A percentile compares a stretch with the other conserved stretches of the same genome.
Conservation (phyloP, 2,113 vertebrate species). For the Myrmophylax atrothorax region DNA sequence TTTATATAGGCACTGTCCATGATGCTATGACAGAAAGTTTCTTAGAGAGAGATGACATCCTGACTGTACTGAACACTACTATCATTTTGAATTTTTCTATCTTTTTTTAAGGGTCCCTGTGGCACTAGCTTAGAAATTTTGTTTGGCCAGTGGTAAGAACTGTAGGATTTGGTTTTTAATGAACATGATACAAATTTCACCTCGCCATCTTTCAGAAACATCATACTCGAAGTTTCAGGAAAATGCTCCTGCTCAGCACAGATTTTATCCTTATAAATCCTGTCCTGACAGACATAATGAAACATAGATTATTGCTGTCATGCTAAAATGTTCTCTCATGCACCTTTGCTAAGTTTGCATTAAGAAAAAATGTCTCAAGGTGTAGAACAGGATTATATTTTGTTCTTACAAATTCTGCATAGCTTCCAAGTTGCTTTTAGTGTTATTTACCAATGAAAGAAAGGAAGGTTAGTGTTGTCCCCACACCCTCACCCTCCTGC, state of each 20-base stretch:
- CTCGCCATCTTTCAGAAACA: background rate
- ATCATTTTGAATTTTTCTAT: background rate
- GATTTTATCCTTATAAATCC: background rate
- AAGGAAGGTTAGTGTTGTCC: background rate
- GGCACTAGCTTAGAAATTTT: background rate
- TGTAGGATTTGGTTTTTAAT: background rate
- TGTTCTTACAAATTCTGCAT: background rate
- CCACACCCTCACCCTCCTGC: background rate
- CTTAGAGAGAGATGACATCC: background rate
- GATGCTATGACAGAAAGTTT: background rate
- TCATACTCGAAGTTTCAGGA: background rate
- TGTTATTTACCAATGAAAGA: background rate
- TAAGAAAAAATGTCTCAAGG: background rate
- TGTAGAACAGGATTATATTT: background rate
- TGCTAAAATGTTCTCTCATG: background rate
- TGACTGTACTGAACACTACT: background rate
- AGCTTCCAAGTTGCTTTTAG: background rate
- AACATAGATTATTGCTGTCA: background rate
- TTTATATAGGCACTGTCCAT: background rate
- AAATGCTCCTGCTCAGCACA: background rate
- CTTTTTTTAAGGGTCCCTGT: background rate
- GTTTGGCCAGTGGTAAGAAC: background rate
- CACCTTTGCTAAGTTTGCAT: background rate
- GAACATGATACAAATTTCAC: background rate
- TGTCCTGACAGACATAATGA: background rate